These are phyloP conservation scores for Drosophila funebris DNA, from an alignment of 1,140 invertebrate species.

Conservation along the genomic window DNA sequence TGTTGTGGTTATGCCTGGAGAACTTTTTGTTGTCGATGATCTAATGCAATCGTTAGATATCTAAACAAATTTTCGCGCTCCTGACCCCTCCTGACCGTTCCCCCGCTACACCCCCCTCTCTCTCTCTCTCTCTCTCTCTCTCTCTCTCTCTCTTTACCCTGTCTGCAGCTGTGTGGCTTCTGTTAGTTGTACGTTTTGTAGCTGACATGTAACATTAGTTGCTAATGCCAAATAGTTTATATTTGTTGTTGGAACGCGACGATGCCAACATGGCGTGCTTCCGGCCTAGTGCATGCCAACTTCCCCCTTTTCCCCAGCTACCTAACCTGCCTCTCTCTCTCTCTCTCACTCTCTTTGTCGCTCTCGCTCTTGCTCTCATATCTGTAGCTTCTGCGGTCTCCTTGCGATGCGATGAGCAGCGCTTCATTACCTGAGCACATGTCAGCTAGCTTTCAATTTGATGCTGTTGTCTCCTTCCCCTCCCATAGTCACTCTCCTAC, in stretches of 20 bases:
- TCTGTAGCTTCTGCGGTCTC: neutral
- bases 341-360: too few relatives aligned
- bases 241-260: slow-evolving; percentile 46
- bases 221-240: slow-evolving; percentile 44
- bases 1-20: too few relatives aligned
- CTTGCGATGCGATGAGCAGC: neutral
- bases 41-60: too few relatives aligned
- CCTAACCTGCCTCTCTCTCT: neutral
- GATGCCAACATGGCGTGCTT: slow-evolving; percentile 49
- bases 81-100: neutral
- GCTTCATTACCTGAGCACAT: slow-evolving; percentile 32
- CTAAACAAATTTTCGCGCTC: neutral
- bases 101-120: neutral
- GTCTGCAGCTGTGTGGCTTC: too few relatives aligned
- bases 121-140: neutral
- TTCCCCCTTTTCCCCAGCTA: neutral
- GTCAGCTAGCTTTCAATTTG: slow-evolving; percentile 20
- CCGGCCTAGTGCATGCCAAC: slow-evolving; percentile 34
- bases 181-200: neutral
- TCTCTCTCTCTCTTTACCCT: neutral
- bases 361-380: neutral
- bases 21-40: too few relatives aligned
- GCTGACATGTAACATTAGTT: slow-evolving; percentile 36
- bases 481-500: neutral
- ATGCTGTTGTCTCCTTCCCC: neutral